A percentile compares a stretch with the other conserved stretches of the same genome.
phyloP scores from a whole-genome alignment of 2,797 vertebrate genomes.

The Halcyon badia region DNA sequence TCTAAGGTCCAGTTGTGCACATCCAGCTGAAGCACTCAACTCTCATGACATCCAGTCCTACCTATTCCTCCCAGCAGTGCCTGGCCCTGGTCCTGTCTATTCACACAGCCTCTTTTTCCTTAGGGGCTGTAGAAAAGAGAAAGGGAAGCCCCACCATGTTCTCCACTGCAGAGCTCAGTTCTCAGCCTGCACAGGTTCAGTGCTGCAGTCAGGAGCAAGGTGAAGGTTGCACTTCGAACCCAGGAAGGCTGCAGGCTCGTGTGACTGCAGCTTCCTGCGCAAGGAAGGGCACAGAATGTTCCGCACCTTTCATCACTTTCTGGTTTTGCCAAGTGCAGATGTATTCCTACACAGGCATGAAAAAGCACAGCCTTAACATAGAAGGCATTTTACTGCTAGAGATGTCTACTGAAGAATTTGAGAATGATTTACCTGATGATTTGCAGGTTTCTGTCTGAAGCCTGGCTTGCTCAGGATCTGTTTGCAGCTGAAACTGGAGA shows the following conservation, averaged over 20 bases:
- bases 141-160: accelerated
- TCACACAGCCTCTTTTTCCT: background rate
- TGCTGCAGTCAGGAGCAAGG: background rate
- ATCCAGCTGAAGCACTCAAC: background rate
- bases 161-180: background rate
- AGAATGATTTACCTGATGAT: background rate
- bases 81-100: background rate
- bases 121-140: background rate
- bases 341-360: background rate
- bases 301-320: background rate
- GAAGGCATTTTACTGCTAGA: background rate
- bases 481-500: background rate
- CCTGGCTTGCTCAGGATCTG: background rate
- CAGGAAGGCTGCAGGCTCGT: accelerated
- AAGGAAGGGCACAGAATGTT: background rate
- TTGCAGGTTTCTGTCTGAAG: background rate
- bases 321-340: background rate
- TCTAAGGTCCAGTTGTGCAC: background rate
- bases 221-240: background rate
- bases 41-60: background rate
- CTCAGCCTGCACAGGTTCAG: background rate
- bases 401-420: background rate
- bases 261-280: background rate
- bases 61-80: background rate
- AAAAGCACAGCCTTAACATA: background rate